A percentile compares a stretch with the other conserved stretches of the same genome.
Evolutionary conservation across 1,140 invertebrate species (phyloP).

Genomic region (Neuroterus valhalla): DNA sequence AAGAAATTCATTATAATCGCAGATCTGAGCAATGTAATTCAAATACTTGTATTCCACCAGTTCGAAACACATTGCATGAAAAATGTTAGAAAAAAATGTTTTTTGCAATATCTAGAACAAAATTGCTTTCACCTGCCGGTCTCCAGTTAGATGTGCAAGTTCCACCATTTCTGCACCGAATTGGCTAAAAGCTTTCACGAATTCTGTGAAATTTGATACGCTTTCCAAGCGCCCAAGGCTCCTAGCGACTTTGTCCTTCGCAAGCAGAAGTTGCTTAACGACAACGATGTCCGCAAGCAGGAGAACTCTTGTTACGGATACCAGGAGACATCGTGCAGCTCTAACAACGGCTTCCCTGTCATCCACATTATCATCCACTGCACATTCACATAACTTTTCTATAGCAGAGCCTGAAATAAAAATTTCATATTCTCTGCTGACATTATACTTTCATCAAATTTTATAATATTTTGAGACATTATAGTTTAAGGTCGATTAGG

Average conservation of each 20-base stretch:
- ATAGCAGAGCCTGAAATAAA: conserved; percentile 85
- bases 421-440: background rate
- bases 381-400: conserved; percentile 90
- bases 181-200: conserved; percentile 98
- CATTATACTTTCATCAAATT: background rate
- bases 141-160: conserved; percentile 92
- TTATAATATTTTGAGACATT: too few species aligned
- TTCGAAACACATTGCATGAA: too few species aligned
- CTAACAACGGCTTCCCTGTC: conserved; percentile 88
- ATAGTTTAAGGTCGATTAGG: too few species aligned
- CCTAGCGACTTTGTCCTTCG: conserved; percentile 95
- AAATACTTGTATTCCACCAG: conserved; percentile 4
- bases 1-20: too few species aligned
- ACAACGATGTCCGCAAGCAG: conserved; percentile 98
- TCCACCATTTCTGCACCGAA: conserved; percentile 99
- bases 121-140: conserved; percentile 68
- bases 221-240: conserved; percentile 92
- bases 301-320: conserved; percentile 96
- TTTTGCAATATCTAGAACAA: too few species aligned
- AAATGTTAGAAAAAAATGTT: too few species aligned
- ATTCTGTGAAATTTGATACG: conserved; percentile 98
- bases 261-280: conserved; percentile 95
- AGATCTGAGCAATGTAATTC: background rate
- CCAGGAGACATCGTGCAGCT: conserved; percentile 93
- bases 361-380: conserved; percentile 80